These are phyloP conservation scores for Procavia capensis DNA, from an alignment of 2,113 vertebrate species.

Conservation along the genomic window DNA sequence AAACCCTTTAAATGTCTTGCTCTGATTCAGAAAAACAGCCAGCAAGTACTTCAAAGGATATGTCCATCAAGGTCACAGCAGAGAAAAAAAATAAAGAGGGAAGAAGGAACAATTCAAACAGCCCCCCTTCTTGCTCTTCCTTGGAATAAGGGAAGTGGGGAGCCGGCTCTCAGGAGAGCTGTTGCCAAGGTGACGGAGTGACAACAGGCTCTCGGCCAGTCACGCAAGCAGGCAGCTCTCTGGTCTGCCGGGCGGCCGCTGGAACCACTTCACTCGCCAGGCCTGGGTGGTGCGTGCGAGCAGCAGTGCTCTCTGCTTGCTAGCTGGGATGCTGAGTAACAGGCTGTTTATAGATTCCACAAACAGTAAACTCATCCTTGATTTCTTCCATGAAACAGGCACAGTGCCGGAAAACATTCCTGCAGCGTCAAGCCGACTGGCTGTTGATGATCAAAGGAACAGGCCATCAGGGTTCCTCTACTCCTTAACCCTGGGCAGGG, in stretches of 20 bases:
- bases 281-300: constrained; percentile 58
- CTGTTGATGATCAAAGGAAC: neutral
- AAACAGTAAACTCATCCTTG: constrained; percentile 69
- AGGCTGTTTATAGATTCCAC: constrained; percentile 83
- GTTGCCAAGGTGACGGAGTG: constrained; percentile 86
- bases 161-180: constrained; percentile 84
- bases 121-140: constrained; percentile 85
- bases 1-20: constrained; percentile 81
- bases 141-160: constrained; percentile 86
- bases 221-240: constrained; percentile 90
- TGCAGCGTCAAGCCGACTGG: constrained; percentile 22
- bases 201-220: constrained; percentile 88
- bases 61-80: constrained; percentile 88
- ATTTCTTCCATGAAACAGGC: constrained; percentile 46
- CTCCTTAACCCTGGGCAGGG: neutral
- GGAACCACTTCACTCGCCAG: constrained; percentile 76
- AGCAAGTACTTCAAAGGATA: constrained; percentile 89
- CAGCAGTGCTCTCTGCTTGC: constrained; percentile 61
- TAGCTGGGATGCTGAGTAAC: constrained; percentile 74
- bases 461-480: too few relatives aligned
- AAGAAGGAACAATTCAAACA: constrained; percentile 81
- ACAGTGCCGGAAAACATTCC: constrained; percentile 46
- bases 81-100: constrained; percentile 74
- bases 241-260: constrained; percentile 81
- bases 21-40: constrained; percentile 85